Base-by-base conservation (phyloP, 2,888 invertebrate genomes). In the Fragum sueziense region DNA sequence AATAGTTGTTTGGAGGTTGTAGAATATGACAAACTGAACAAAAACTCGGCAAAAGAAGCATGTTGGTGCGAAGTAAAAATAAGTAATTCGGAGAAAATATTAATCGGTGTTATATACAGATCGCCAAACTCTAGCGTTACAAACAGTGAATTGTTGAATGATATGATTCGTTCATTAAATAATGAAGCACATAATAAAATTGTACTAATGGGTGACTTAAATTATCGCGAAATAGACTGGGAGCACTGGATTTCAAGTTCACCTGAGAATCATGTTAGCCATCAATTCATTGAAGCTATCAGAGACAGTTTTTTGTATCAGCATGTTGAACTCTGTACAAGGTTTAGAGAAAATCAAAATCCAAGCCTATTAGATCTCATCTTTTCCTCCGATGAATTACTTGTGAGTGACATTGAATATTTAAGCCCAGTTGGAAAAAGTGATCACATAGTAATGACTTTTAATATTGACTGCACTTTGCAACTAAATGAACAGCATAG, bases 201-300 rank as follows among this genome's bases (percentile, higher is more conserved):
- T 31, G 62, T 62, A 29, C 2, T 62, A 27, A 62, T 62, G 62
- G 34, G 62, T 9, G 62, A 62, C n/a, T 67, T 67, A 25, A 67
- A 67, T 25, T 37, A 37, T 14, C 34, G 41, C n/a, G 67, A 67
- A 31, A 67, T 67, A 25, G 41, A 67, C 27, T 67, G 67, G 37
- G 27, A 41, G 25, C 29, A 29, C 31, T 67, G 41, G 37, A 37
- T 33, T 20, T 37, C 67, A 11, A 29, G 20, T 3, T 41, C 37
- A 31, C n/a, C 37, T 2, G 67, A 67, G 41, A 11, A 34, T 29
- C 67, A 67, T 67, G 2, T 22, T n/a, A 20, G 20, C 20, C 17
- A 67, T 67, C 22, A 34, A 4, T 67, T 67, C 25, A 67, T 67
- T 11, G 67, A 67, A n/a, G 29, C n/a, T 41, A 7, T 67, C 3